These are phyloP conservation scores for Drosophila leontia DNA, from an alignment of 1,140 invertebrate species.

Conservation along the genomic window DNA sequence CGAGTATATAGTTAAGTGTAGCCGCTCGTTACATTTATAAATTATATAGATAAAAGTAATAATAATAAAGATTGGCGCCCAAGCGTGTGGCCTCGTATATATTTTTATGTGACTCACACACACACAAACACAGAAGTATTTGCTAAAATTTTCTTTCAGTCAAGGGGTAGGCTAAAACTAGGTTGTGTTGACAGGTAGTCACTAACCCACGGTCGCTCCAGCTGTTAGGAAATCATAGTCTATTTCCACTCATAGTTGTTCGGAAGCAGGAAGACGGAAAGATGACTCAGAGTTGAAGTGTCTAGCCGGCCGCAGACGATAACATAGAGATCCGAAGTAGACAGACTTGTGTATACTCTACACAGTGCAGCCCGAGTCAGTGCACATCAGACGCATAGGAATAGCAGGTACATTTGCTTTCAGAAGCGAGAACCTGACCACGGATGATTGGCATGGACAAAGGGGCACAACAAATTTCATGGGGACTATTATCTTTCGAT, in stretches of 20 bases:
- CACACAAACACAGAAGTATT: too few species aligned
- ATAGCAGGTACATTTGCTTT: not conserved
- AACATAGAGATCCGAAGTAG: not conserved
- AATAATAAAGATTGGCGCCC: too few species aligned
- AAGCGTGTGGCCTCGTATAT: too few species aligned
- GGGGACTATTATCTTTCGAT: too few species aligned
- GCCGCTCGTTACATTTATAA: too few species aligned
- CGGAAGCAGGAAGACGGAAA: not conserved
- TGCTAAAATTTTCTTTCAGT: too few species aligned
- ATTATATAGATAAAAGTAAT: too few species aligned
- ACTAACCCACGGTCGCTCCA: not conserved
- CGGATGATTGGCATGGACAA: not conserved
- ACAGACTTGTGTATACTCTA: not conserved
- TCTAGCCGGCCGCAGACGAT: slow-evolving; percentile 1
- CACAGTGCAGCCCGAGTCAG: slow-evolving; percentile 1
- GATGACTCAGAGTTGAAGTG: not conserved
- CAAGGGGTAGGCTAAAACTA: too few species aligned
- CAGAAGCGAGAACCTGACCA: not conserved
- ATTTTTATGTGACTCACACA: too few species aligned
- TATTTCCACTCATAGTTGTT: not conserved
- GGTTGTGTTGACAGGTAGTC: too few species aligned
- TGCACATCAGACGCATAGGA: not conserved
- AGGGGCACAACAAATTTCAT: not conserved
- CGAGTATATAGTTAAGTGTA: too few species aligned
- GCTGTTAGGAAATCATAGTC: not conserved